Base-by-base conservation (phyloP, 2,797 vertebrate species). In the Sitta carolinensis region DNA sequence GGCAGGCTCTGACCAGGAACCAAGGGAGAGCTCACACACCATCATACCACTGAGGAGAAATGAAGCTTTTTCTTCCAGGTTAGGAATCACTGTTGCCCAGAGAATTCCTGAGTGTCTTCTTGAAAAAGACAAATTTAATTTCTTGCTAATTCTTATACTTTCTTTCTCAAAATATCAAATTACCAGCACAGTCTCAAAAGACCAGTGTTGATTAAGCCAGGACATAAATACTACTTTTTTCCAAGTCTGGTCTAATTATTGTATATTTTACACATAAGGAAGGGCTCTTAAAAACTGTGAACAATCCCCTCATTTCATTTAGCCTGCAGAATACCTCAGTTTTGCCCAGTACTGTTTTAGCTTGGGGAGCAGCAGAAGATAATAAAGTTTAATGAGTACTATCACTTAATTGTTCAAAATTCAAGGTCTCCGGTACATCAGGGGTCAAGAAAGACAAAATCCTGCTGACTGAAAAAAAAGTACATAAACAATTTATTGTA, bases 361-460 rank as follows among this genome's bases (percentile, higher is more conserved):
- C 59, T 68, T 80, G 66, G 61, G 17, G 12, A 61, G 42, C 29
- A 89, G 34, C 48, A 52, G 21, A 85, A 70, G 64, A 90, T 40
- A 80, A 78, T 93, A 58, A 80, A 95, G 38, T 79, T 77, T 86
- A 92, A 94, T 69, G 61, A n/a, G 22, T 61, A 62, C 62, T n/a
- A 16, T 34, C 75, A 96, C n/a, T 86, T 91, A 67, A 62, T 70
- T 90, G 62, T 40, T 88, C 50, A 82, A 93, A 84, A 87, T 61
- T 76, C 59, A 93, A 97, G 87, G 87, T 95, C 87, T 75, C 50
- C 61, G n/a, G 45, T 51, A 90, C 47, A 51, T 9, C 2, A 67
- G 40, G 14, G 16, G 75, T 36, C 59, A 76, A 81, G 50, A 59
- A 76, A 81, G 50, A 59, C 43, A 95, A 94, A 94, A 81, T 40